Evolutionary conservation across 1,140 invertebrate genomes (phyloP), one percentile per base, ranked within the genome.

Genomic region (Rhynchophorus ferrugineus): DNA sequence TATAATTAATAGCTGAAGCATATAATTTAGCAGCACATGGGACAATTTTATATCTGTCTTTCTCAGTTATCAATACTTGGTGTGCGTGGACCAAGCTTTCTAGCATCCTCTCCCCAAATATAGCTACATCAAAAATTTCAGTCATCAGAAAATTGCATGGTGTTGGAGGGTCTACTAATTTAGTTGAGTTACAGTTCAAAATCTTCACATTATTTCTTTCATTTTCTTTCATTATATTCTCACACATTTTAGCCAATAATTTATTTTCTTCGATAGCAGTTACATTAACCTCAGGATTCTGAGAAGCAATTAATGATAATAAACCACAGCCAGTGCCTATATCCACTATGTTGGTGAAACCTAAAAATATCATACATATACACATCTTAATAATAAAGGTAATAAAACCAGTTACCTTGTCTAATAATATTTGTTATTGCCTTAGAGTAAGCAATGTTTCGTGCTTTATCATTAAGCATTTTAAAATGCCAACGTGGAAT

Each of bases 401-500:
- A 7, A 17, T 3, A 5, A 18, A 29, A 16, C 5, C 9, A 45
- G n/a, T 39, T 47, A 14, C 75, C 76, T 39, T 70, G 58, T 9
- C 66, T 62, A 13, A 85, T 64, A 49, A 68, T 75, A 51, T 75
- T 74, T 7, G 63, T 57, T 54, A 90, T 85, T 1, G 83, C 85
- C 51, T 69, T 58, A 44, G 72, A 71, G 63, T 80, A 89, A 5
- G 78, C 72, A 47, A 72, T 63, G 71, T 90, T 90, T 45, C 87
- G 71, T 17, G 65, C 61, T 37, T 67, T 73, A 68, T 89, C 86
- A 73, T 90, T 90, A 2, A 90, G 63, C 87, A 90, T 89, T 47
- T 82, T 69, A 67, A 83, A 89, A 67, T 90, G 86, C 87, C 87
- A 89, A 36, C 86, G 69, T 55, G 85, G 82, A 21, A 89, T 75